Evolutionary conservation across 2,797 vertebrate species (phyloP).

Genomic region (Cyclura pinguis): DNA sequence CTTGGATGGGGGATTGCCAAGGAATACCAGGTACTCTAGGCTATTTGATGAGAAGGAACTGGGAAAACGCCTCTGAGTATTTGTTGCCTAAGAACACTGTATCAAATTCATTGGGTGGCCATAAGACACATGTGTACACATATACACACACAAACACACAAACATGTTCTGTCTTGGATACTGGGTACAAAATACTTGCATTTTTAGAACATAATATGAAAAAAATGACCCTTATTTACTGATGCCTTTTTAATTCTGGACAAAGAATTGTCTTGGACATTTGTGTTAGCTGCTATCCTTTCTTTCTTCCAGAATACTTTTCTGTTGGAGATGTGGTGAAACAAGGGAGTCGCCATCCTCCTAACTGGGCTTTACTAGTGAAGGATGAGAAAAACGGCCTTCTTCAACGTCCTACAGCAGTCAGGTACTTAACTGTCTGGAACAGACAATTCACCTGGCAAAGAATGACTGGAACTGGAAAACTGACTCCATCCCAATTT

Average conservation of each 20-base stretch:
- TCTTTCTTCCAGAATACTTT: background rate
- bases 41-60: no score
- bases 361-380: background rate
- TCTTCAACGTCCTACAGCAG: background rate
- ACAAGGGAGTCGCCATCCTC: background rate
- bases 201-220: background rate
- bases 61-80: no score
- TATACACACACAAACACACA: no score
- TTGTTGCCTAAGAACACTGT: no score
- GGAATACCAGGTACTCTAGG: no score
- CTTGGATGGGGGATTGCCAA: no score
- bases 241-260: background rate
- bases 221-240: background rate
- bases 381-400: slow-evolving; percentile 17
- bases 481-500: background rate
- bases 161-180: background rate
- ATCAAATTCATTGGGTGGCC: no score
- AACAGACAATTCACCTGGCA: background rate
- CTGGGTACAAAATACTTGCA: background rate
- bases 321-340: background rate
- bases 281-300: background rate
- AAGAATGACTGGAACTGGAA: background rate
- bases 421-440: slow-evolving; percentile 4
- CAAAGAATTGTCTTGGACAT: background rate
- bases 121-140: no score